Evolutionary conservation across 35 echinoderm and acorn worm species (phyloP).

Genomic region (Apostichopus japonicus): DNA sequence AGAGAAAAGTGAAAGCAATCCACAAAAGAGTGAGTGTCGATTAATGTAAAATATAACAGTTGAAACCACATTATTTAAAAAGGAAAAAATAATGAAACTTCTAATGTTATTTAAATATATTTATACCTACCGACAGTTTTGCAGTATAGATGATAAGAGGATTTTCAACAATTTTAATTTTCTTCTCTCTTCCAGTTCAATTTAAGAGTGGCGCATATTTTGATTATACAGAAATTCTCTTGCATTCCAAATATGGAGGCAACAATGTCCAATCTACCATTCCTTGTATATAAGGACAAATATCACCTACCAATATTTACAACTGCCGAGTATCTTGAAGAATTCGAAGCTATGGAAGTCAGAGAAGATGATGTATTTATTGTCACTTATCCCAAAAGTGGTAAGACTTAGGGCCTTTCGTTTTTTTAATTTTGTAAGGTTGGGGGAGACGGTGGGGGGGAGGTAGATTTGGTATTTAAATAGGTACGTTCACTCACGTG

Average conservation of each 20-base stretch:
- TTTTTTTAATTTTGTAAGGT: not conserved
- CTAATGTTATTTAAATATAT: too few relatives aligned
- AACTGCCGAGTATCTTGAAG: not conserved
- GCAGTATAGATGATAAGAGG: too few relatives aligned
- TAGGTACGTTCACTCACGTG: not conserved
- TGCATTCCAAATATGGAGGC: not conserved
- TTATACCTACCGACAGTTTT: too few relatives aligned
- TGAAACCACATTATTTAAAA: too few relatives aligned
- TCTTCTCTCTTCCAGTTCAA: too few relatives aligned
- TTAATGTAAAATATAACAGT: too few relatives aligned
- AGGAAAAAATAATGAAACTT: too few relatives aligned
- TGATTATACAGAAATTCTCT: too few relatives aligned
- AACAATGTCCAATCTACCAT: not conserved
- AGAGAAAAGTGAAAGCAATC: too few relatives aligned
- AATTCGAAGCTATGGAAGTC: conserved; percentile 16
- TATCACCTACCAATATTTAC: not conserved
- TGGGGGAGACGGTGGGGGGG: not conserved
- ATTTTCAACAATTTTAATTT: too few relatives aligned
- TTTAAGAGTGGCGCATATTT: too few relatives aligned
- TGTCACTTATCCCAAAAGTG: conserved; percentile 39
- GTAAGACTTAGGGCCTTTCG: not conserved
- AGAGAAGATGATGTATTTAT: conserved; percentile 28
- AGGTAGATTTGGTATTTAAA: not conserved
- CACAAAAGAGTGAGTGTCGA: too few relatives aligned
- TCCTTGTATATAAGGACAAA: conserved; percentile 5